Conservation (phyloP, 2,113 vertebrate genomes). For the Phaetusa simplex region DNA sequence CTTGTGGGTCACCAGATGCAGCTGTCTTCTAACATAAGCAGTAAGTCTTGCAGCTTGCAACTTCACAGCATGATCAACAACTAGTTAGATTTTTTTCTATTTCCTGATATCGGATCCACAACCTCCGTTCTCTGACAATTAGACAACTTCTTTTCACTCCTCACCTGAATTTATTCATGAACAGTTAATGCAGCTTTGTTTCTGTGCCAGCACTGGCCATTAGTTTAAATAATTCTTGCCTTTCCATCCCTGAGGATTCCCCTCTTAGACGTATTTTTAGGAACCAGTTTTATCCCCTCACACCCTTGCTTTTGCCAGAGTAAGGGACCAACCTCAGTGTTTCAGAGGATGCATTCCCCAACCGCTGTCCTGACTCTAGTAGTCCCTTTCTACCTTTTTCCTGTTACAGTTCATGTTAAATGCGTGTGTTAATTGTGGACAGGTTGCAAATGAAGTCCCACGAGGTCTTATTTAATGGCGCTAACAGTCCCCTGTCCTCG, state of each 20-base stretch:
- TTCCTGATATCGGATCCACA: neutral
- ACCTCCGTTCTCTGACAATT: neutral
- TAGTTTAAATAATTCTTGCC: neutral
- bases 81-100: neutral
- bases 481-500: neutral
- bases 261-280: neutral
- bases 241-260: neutral
- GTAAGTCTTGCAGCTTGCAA: neutral
- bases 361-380: neutral
- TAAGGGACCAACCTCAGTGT: neutral
- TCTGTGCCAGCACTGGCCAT: neutral
- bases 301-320: neutral
- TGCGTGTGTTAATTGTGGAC: neutral
- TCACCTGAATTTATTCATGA: neutral
- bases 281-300: neutral
- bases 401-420: neutral
- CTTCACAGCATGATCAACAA: neutral
- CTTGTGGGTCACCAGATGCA: neutral
- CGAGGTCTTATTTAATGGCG: neutral
- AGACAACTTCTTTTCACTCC: neutral
- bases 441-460: neutral
- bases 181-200: neutral
- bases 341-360: neutral
- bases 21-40: neutral
- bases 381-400: neutral